Conservation (phyloP, 1,140 invertebrate genomes). For the Drosophila eugracilis region DNA sequence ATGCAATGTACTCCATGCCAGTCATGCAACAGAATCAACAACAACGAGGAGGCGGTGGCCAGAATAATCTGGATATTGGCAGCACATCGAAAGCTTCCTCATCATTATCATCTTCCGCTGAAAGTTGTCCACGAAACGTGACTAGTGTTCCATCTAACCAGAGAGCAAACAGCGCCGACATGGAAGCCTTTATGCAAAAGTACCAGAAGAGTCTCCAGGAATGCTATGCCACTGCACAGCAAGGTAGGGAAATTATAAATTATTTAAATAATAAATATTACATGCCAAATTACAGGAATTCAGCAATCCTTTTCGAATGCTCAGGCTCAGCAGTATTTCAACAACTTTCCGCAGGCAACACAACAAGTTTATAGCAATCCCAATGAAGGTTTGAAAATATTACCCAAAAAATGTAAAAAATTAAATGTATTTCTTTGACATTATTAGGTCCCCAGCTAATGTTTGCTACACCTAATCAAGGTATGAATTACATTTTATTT, state of each 20-base stretch:
- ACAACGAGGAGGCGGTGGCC: constrained; percentile 1
- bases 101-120: background rate
- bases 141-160: background rate
- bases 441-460: constrained; percentile 1
- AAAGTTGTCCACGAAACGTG: background rate
- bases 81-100: background rate
- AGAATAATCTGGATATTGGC: background rate
- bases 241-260: background rate
- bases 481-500: background rate
- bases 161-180: background rate
- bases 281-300: background rate
- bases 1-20: constrained; percentile 1
- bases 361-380: constrained; percentile 1
- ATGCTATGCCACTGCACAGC: constrained; percentile 17
- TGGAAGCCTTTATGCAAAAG: constrained; percentile 25
- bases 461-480: constrained; percentile 4
- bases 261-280: no score
- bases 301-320: constrained; percentile 6
- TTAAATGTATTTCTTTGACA: no score
- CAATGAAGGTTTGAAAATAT: constrained; percentile 19
- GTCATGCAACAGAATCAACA: constrained; percentile 1
- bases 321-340: constrained; percentile 2
- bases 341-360: background rate
- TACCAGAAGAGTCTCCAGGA: constrained; percentile 31
- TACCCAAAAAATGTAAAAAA: no score